Evolutionary conservation across 2,888 invertebrate species (phyloP).

Genomic region (Nymphalis urticae): DNA sequence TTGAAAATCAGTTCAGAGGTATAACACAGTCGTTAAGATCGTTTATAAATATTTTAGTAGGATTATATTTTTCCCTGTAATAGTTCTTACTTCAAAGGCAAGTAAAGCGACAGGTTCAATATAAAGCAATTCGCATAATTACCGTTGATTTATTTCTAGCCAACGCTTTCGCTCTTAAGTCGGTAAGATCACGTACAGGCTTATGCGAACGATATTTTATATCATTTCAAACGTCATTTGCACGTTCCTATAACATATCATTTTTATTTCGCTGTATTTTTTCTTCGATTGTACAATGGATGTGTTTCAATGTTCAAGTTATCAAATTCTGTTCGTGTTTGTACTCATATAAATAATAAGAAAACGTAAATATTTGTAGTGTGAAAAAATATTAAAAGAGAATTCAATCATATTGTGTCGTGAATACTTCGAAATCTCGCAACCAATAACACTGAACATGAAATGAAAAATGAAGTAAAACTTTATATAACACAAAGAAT

Average conservation of each 20-base stretch:
- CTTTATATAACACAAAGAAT: too few species aligned
- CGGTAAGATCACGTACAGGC: constrained; percentile 49
- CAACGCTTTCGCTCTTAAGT: constrained; percentile 16
- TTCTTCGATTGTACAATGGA: constrained; percentile 31
- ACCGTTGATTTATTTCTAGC: constrained; percentile 32
- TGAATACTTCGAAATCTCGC: too few species aligned
- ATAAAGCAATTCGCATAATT: constrained; percentile 33
- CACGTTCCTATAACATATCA: constrained; percentile 54
- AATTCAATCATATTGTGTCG: too few species aligned
- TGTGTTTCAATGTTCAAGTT: constrained; percentile 5
- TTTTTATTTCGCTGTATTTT: constrained; percentile 50
- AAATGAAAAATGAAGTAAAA: too few species aligned
- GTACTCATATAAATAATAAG: neutral
- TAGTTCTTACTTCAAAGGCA: too few species aligned
- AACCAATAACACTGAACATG: too few species aligned
- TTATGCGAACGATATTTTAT: constrained; percentile 53
- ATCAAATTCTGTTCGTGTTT: constrained; percentile 6
- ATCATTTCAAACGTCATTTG: constrained; percentile 52
- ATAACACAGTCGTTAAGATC: too few species aligned
- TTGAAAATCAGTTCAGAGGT: too few species aligned
- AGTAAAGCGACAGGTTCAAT: too few species aligned
- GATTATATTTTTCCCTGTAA: too few species aligned
- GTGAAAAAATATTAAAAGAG: neutral
- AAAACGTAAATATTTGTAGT: neutral
- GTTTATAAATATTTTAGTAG: too few species aligned